Percentiles rank a stretch among this genome's conserved stretches.
phyloP scores from a whole-genome alignment of 2,797 vertebrate genomes.

The Myotis planiceps region DNA sequence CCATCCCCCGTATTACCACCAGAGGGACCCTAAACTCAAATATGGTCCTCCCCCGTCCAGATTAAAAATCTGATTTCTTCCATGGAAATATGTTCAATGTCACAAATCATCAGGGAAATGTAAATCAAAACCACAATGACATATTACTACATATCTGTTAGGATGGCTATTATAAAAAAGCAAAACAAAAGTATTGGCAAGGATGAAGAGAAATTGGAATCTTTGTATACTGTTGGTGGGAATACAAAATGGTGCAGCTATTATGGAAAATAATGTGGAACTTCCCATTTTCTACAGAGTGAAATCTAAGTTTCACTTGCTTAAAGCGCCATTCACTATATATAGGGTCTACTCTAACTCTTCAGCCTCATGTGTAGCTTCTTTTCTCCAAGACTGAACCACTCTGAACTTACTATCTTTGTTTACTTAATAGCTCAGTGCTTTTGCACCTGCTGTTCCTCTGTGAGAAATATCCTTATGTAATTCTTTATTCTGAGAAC shows the following conservation, averaged over 20 bases:
- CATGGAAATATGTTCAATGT: not conserved
- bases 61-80: constrained; percentile 28
- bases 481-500: not conserved
- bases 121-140: not conserved
- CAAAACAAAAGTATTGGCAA: not conserved
- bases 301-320: not conserved
- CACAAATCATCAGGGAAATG: not conserved
- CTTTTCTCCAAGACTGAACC: not conserved
- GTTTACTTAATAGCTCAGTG: not conserved
- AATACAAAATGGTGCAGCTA: not conserved
- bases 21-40: constrained; percentile 55
- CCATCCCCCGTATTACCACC: constrained; percentile 23
- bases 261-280: not conserved
- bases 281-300: not conserved
- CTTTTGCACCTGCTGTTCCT: not conserved
- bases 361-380: not conserved
- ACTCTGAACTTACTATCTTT: not conserved
- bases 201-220: not conserved
- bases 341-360: not conserved
- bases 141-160: not conserved
- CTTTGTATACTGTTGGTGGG: not conserved
- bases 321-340: not conserved
- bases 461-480: not conserved
- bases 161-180: not conserved
- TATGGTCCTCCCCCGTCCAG: not conserved